phyloP scores from a whole-genome alignment of 1,140 invertebrate genomes.

The Thalassaphorura encarpata region DNA sequence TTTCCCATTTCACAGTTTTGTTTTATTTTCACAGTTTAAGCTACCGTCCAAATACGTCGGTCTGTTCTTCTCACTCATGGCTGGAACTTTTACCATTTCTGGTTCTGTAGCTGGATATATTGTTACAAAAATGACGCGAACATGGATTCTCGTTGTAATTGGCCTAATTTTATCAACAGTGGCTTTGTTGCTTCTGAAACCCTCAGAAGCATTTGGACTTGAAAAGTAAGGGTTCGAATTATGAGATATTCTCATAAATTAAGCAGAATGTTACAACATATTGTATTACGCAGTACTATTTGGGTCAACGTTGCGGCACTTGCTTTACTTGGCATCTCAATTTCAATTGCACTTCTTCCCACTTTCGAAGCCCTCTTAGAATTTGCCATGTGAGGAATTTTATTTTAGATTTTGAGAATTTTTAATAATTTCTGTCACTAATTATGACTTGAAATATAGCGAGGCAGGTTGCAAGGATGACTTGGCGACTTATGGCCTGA shows the following conservation, averaged over 20 bases:
- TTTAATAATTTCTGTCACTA: too few species aligned
- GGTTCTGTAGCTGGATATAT: slow-evolving; percentile 63
- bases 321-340: slow-evolving; percentile 52
- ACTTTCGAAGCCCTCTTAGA: slow-evolving; percentile 64
- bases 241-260: too few species aligned
- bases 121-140: slow-evolving; percentile 53
- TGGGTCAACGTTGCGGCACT: slow-evolving; percentile 55
- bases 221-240: slow-evolving; percentile 41
- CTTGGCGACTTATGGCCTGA: slow-evolving; percentile 55
- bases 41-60: slow-evolving; percentile 56
- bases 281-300: slow-evolving; percentile 46
- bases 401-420: background rate
- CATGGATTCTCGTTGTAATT: slow-evolving; percentile 58
- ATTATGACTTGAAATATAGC: slow-evolving; percentile 38
- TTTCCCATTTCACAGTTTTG: background rate
- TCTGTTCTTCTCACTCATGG: slow-evolving; percentile 59
- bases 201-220: slow-evolving; percentile 50
- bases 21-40: slow-evolving; percentile 45
- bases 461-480: slow-evolving; percentile 53
- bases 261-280: too few species aligned
- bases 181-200: slow-evolving; percentile 55
- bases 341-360: slow-evolving; percentile 57
- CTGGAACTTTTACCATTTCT: slow-evolving; percentile 57
- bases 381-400: slow-evolving; percentile 54
- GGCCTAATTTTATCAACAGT: slow-evolving; percentile 51